Evolutionary conservation across 2,113 vertebrate species (phyloP), one percentile per base, ranked within the genome.

Genomic region (Pterocles burchelli): DNA sequence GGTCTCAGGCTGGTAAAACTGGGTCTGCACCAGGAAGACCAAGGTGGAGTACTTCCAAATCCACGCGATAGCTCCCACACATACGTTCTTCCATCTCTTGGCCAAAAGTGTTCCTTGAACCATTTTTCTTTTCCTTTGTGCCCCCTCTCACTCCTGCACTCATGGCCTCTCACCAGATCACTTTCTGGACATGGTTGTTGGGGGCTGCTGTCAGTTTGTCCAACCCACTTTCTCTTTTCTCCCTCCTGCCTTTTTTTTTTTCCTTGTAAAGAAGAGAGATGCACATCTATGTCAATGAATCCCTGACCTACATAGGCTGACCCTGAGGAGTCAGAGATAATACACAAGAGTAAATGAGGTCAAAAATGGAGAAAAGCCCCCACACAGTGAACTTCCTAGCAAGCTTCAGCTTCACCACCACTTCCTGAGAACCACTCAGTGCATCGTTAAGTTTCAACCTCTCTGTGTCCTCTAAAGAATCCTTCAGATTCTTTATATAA

Each of bases 271-370:
- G 78, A 76, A 73, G 68, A 83, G 85, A 90, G 91, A 92, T 66
- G 88, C 96, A 95, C 94, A 95, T 95, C 91, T 91, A 88, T 95
- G 95, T 96, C 95, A 96, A 70, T 95, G 95, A 96, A 96, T 96
- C 92, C 92, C 96, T 96, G 96, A 97, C 97, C 96, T 97, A 97
- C 88, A 94, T 92, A 96, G 89, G 79, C 96, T 97, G 96, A 97
- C 96, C 93, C 96, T 81, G 92, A 95, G 85, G 82, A 96, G 88
- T 88, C 96, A 77, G 91, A 95, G 96, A 97, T 95, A 97, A 97
- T 97, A 67, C 92, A 71, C 4, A 13, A 93, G 94, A 97, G 95
- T 95, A 96, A 97, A 95, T 61, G 78, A 95, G 88, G 94, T 85
- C 63, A 94, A 28, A 93, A 95, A 96, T 92, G 77, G 95, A 92